Percentiles rank a stretch among this genome's conserved stretches.
Evolutionary conservation across 2,888 invertebrate genomes (phyloP).

Genomic region (Ennomos fuscantarius): DNA sequence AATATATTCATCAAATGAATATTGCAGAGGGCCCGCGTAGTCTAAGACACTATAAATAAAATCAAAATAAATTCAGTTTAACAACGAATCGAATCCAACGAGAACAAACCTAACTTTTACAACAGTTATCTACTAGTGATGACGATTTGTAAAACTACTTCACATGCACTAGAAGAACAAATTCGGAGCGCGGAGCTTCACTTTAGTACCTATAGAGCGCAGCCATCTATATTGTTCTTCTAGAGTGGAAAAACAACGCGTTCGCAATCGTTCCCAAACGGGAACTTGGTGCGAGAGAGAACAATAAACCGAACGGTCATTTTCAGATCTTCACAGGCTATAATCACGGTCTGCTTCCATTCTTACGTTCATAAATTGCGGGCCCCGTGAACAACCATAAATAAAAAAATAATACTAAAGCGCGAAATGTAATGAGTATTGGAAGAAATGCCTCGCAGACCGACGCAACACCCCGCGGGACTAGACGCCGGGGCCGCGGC

Average conservation of each 20-base stretch:
- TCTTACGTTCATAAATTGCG: background rate
- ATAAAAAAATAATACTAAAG: conserved; percentile 43
- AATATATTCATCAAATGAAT: conserved; percentile 18
- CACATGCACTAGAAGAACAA: too few relatives aligned
- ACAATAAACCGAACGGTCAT: too few relatives aligned
- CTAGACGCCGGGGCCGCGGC: conserved; percentile 70
- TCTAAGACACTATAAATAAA: background rate
- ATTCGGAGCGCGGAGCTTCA: background rate
- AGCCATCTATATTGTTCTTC: too few relatives aligned
- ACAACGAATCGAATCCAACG: background rate
- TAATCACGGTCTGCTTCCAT: too few relatives aligned
- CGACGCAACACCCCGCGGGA: conserved; percentile 59
- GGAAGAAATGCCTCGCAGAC: conserved; percentile 47
- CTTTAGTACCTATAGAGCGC: background rate
- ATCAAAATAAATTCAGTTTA: background rate
- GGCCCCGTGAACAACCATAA: conserved; percentile 17
- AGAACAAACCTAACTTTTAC: too few relatives aligned
- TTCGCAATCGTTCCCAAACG: too few relatives aligned
- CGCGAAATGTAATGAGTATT: conserved; percentile 59
- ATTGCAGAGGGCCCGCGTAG: background rate
- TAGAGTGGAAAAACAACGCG: too few relatives aligned
- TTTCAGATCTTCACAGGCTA: too few relatives aligned
- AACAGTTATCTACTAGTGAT: too few relatives aligned
- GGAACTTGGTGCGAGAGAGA: too few relatives aligned
- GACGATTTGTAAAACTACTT: too few relatives aligned